phyloP scores from a whole-genome alignment of 2,888 invertebrate genomes.

The Blera fallax region DNA sequence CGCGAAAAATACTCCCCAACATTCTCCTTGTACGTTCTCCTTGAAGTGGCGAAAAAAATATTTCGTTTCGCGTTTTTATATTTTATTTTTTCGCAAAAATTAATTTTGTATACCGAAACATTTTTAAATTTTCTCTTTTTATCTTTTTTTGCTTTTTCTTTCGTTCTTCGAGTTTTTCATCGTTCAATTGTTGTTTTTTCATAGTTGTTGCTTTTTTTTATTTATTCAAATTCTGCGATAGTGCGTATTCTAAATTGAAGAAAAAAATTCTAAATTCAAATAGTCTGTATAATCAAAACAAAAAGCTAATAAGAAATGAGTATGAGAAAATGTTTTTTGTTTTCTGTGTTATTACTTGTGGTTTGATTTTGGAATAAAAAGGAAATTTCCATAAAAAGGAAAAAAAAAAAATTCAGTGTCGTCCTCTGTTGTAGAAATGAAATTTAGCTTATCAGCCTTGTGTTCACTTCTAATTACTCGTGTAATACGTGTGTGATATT shows the following conservation, averaged over 20 bases:
- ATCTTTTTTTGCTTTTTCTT: not conserved
- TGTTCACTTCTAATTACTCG: not conserved
- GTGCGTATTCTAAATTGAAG: not conserved
- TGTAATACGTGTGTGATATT: not conserved
- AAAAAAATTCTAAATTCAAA: not conserved
- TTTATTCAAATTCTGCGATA: not conserved
- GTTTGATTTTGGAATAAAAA: not conserved
- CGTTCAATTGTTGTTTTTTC: not conserved
- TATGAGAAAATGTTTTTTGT: not conserved
- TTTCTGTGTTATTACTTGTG: not conserved
- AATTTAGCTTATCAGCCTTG: conserved; percentile 7
- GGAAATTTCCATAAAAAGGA: not conserved
- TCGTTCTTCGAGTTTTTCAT: not conserved
- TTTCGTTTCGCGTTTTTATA: conserved; percentile 40
- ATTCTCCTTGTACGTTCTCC: conserved; percentile 44
- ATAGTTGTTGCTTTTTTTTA: not conserved
- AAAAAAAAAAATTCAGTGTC: not conserved
- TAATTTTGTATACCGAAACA: conserved; percentile 17
- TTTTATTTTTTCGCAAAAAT: conserved; percentile 37
- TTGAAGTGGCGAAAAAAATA: conserved; percentile 35
- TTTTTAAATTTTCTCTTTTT: not conserved
- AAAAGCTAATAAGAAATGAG: not conserved
- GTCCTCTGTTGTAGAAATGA: not conserved
- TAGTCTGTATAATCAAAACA: not conserved
- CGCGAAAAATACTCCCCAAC: conserved; percentile 37